These are phyloP conservation scores for Nanorana parkeri DNA, from an alignment of 2,113 vertebrate species.

Conservation along the genomic window DNA sequence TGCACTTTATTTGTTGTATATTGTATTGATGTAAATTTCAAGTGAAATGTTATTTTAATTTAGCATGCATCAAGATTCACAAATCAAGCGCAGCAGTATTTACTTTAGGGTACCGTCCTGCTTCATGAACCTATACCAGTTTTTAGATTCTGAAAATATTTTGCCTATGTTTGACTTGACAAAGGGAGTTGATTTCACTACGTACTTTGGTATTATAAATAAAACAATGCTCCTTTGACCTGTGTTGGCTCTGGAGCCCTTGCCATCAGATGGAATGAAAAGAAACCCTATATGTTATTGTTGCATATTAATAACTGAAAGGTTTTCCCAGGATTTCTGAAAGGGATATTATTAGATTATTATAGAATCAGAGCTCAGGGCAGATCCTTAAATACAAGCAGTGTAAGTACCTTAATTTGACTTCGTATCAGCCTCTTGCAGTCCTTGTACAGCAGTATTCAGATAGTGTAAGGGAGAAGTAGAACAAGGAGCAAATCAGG, in stretches of 20 bases:
- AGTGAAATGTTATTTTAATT: constrained; percentile 34
- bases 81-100: background rate
- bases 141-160: background rate
- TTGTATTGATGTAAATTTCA: constrained; percentile 24
- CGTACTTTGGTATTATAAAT: constrained; percentile 5
- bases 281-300: constrained; percentile 25
- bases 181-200: background rate
- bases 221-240: constrained; percentile 25
- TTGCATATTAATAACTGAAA: constrained; percentile 8
- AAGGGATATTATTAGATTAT: constrained; percentile 4
- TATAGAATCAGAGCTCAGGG: background rate
- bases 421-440: too few species aligned
- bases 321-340: constrained; percentile 20
- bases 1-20: constrained; percentile 27
- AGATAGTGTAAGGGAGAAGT: too few species aligned
- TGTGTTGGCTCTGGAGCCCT: background rate
- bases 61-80: background rate
- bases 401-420: too few species aligned
- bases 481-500: too few species aligned
- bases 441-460: too few species aligned
- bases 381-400: too few species aligned
- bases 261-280: constrained; percentile 21
- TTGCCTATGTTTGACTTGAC: background rate
- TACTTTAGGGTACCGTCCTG: background rate
- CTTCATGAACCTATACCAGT: background rate